Percentiles rank a stretch among this genome's conserved stretches.
These are phyloP conservation scores for Marcusenius ussheri DNA, from an alignment of 2,113 vertebrate genomes.

Conservation along the genomic window DNA sequence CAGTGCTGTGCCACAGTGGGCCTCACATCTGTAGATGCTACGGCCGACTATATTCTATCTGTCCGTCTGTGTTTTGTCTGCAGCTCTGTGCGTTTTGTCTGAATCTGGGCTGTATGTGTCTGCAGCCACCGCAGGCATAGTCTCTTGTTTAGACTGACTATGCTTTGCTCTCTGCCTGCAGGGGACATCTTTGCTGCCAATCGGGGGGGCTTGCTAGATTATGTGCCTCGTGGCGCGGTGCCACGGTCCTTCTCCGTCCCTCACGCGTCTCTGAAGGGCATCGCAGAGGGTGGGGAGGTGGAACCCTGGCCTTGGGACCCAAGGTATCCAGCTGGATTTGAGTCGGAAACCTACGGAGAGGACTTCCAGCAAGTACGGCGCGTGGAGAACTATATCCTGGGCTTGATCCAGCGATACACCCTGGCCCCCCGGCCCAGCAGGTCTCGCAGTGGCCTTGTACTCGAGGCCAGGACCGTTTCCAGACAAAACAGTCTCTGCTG, in stretches of 20 bases:
- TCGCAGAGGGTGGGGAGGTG: slow-evolving; percentile 46
- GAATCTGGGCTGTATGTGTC: not conserved
- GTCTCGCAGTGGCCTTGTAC: slow-evolving; percentile 60
- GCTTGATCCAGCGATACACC: slow-evolving; percentile 64
- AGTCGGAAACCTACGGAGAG: slow-evolving; percentile 43
- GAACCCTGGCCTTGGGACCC: slow-evolving; percentile 46
- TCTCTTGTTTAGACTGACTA: not conserved
- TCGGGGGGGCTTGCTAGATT: slow-evolving; percentile 41
- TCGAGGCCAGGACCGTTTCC: slow-evolving; percentile 47
- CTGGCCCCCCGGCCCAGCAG: slow-evolving; percentile 55
- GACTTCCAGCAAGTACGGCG: slow-evolving; percentile 53
- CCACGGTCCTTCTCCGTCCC: slow-evolving; percentile 75
- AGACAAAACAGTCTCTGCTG: slow-evolving; percentile 63
- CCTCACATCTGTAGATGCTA: no score
- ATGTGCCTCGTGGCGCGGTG: slow-evolving; percentile 44
- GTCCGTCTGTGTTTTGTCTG: not conserved
- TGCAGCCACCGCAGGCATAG: not conserved
- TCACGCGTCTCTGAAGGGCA: slow-evolving; percentile 63
- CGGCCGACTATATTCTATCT: not conserved
- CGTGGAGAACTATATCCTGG: slow-evolving; percentile 71
- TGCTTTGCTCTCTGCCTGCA: slow-evolving; percentile 28
- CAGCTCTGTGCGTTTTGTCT: not conserved
- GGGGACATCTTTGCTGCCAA: slow-evolving; percentile 28
- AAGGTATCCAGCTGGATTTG: slow-evolving; percentile 12
- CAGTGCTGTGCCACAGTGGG: not conserved